A percentile compares a stretch with the other conserved stretches of the same genome.
These are phyloP conservation scores for Callyntrura guangdongensis DNA, from an alignment of 2,888 invertebrate species.

Conservation along the genomic window DNA sequence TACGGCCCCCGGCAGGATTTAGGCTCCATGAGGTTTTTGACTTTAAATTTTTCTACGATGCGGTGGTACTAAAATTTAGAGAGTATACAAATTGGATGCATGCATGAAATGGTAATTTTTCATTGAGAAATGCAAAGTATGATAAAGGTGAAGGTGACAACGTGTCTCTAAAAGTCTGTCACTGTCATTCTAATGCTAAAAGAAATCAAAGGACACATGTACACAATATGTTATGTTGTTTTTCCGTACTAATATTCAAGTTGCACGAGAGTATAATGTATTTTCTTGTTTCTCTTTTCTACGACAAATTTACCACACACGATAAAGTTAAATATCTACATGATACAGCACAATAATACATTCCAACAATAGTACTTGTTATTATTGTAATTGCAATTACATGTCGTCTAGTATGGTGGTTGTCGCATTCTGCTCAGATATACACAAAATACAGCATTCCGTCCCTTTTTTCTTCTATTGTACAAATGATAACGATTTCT, in stretches of 20 bases:
- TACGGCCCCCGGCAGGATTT: background rate
- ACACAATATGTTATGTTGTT: background rate
- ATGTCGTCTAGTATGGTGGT: no score
- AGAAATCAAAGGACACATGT: background rate
- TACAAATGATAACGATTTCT: constrained; percentile 44
- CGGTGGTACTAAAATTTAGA: background rate
- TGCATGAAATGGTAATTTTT: background rate
- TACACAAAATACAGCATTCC: constrained; percentile 49
- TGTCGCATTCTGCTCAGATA: background rate
- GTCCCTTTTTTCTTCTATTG: background rate
- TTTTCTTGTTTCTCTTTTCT: constrained; percentile 29
- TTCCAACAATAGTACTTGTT: constrained; percentile 9
- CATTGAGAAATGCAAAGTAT: constrained; percentile 22
- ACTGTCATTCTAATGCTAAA: background rate
- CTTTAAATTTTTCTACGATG: background rate
- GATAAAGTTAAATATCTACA: constrained; percentile 16
- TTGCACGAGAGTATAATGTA: background rate
- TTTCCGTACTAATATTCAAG: background rate
- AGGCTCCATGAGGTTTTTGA: constrained; percentile 52
- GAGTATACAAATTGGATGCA: background rate
- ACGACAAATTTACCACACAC: constrained; percentile 21
- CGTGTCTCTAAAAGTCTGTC: background rate
- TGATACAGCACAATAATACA: constrained; percentile 4
- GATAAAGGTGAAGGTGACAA: constrained; percentile 9
- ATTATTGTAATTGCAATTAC: background rate